phyloP scores from a whole-genome alignment of 2,113 vertebrate genomes.

The Reinhardtius hippoglossoides region DNA sequence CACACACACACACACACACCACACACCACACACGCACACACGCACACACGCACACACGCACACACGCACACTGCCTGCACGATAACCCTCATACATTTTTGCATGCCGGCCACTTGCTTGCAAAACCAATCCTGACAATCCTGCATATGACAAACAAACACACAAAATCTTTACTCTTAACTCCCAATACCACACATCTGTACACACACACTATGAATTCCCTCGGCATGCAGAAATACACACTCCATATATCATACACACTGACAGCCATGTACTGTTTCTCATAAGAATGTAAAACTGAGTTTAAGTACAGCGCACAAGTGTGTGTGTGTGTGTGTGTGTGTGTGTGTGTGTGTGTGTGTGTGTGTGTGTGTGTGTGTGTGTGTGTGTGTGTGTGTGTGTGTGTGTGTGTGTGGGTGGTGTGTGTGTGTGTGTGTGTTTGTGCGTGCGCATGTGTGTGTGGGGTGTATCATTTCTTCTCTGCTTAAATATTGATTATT shows the following conservation, averaged over 20 bases:
- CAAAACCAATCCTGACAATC: constrained; percentile 1
- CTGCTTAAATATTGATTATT: constrained; percentile 81
- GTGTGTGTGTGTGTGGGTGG: neutral
- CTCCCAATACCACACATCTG: constrained; percentile 2
- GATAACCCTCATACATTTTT: constrained; percentile 11
- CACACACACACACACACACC: neutral
- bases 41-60: neutral
- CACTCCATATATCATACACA: constrained; percentile 60
- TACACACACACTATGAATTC: constrained; percentile 32
- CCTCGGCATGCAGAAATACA: constrained; percentile 52
- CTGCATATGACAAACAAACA: constrained; percentile 27
- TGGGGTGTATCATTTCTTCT: constrained; percentile 62
- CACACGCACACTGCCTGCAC: neutral
- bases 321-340: constrained; percentile 1
- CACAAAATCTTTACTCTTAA: constrained; percentile 34
- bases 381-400: neutral
- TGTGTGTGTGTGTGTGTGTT: neutral
- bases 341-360: neutral
- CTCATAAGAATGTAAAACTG: constrained; percentile 30
- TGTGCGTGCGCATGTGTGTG: constrained; percentile 5
- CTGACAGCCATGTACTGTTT: constrained; percentile 46
- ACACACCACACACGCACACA: neutral
- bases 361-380: neutral
- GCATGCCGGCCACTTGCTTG: constrained; percentile 2
- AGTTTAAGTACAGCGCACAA: constrained; percentile 31